Percentiles rank a stretch among this genome's conserved stretches.
Conservation (phyloP, 2,113 vertebrate species). For the Megalops atlanticus region DNA sequence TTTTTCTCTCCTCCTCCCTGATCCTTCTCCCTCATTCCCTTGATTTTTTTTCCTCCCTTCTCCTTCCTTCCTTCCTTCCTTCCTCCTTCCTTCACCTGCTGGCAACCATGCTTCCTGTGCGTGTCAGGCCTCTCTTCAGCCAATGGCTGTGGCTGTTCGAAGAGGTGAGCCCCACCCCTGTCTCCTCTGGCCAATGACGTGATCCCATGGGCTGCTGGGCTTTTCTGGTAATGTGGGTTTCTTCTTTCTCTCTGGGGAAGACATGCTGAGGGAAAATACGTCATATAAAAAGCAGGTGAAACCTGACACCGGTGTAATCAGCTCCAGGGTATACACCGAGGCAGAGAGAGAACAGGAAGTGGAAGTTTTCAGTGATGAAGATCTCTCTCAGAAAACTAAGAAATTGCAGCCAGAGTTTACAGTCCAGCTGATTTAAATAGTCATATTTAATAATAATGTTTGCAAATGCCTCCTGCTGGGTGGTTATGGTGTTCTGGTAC, state of each 20-base stretch:
- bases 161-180: slow-evolving; percentile 72
- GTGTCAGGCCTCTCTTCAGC: slow-evolving; percentile 83
- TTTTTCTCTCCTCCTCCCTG: slow-evolving; percentile 46
- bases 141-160: slow-evolving; percentile 71
- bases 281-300: no score
- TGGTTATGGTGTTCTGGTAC: no score
- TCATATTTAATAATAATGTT: no score
- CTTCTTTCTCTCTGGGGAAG: slow-evolving; percentile 31
- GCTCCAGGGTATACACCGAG: no score
- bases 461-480: no score
- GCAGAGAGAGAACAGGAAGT: no score
- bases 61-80: slow-evolving; percentile 52
- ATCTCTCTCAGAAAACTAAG: no score
- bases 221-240: slow-evolving; percentile 78
- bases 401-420: no score
- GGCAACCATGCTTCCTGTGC: slow-evolving; percentile 63
- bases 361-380: no score
- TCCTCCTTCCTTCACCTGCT: slow-evolving; percentile 58
- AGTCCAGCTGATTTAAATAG: no score
- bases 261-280: background rate
- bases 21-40: slow-evolving; percentile 50
- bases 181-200: slow-evolving; percentile 63
- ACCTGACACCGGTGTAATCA: no score
- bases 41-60: slow-evolving; percentile 64
- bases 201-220: slow-evolving; percentile 64